phyloP scores from a whole-genome alignment of 2,797 vertebrate genomes.

The Toxotes lorentzi region DNA sequence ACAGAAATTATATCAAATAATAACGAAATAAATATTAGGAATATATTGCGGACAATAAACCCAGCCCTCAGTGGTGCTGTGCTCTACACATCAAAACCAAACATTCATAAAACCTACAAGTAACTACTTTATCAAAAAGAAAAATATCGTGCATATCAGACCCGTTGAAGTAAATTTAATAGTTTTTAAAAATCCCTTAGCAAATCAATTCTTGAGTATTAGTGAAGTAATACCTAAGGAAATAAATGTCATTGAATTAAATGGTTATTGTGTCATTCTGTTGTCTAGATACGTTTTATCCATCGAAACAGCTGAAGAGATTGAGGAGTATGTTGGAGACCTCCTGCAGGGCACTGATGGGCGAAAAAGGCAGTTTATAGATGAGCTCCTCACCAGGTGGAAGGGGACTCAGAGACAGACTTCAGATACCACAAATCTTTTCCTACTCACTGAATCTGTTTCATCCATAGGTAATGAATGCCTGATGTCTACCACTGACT shows the following conservation, averaged over 20 bases:
- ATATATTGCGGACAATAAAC: neutral
- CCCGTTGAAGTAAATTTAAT: neutral
- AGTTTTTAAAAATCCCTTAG: neutral
- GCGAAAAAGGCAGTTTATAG: constrained; percentile 89
- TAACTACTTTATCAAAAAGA: too few species aligned
- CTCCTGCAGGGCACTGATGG: constrained; percentile 93
- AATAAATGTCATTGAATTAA: neutral
- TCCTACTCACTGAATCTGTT: constrained; percentile 82
- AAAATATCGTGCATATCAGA: neutral
- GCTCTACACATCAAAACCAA: neutral
- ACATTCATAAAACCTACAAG: neutral
- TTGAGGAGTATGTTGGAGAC: constrained; percentile 93
- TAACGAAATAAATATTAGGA: too few species aligned
- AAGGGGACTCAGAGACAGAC: constrained; percentile 76
- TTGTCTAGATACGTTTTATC: constrained; percentile 91
- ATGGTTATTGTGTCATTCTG: neutral
- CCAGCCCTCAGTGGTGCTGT: neutral
- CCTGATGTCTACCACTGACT: neutral
- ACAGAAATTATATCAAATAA: too few species aligned
- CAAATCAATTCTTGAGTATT: neutral
- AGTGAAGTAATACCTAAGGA: neutral
- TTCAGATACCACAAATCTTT: constrained; percentile 66
- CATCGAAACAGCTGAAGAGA: constrained; percentile 92
- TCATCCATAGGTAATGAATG: constrained; percentile 52
- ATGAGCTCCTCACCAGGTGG: constrained; percentile 91